Conservation (phyloP, 2,888 invertebrate species). For the Apamea monoglypha region DNA sequence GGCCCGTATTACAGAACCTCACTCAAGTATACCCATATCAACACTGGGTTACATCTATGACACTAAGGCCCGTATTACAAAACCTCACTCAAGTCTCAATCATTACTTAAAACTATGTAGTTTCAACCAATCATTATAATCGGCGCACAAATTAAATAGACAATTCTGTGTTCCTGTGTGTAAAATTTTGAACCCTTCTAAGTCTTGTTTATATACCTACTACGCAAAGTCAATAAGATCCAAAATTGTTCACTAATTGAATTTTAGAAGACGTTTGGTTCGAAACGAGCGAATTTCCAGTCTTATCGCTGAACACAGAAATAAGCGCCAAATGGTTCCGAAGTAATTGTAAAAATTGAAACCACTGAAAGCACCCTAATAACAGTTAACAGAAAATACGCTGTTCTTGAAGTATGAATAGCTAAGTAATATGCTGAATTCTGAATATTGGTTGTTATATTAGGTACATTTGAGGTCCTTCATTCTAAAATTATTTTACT, state of each 20-base stretch:
- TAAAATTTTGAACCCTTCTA: not conserved
- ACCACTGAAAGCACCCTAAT: conserved; percentile 29
- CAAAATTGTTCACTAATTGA: conserved; percentile 44
- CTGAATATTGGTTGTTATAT: not conserved
- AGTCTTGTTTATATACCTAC: not conserved
- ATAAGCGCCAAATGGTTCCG: conserved; percentile 37
- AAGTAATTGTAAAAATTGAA: conserved; percentile 35
- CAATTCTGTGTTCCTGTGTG: not conserved
- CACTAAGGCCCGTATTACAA: not conserved
- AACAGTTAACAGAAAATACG: conserved; percentile 17
- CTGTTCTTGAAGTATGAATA: conserved; percentile 18
- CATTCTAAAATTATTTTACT: not conserved
- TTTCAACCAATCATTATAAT: not conserved
- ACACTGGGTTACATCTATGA: not conserved
- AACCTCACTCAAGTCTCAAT: not conserved
- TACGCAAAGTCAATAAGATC: conserved; percentile 18
- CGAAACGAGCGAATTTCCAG: conserved; percentile 22
- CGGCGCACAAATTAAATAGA: not conserved
- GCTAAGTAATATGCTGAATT: not conserved
- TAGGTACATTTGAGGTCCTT: not conserved
- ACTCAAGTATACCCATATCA: not conserved
- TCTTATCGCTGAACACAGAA: conserved; percentile 37
- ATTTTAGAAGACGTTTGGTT: conserved; percentile 33
- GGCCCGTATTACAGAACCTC: not conserved
- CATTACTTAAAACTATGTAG: not conserved